A percentile compares a stretch with the other conserved stretches of the same genome.
These are phyloP conservation scores for Hemaris fuciformis DNA, from an alignment of 2,888 invertebrate species.

Conservation along the genomic window DNA sequence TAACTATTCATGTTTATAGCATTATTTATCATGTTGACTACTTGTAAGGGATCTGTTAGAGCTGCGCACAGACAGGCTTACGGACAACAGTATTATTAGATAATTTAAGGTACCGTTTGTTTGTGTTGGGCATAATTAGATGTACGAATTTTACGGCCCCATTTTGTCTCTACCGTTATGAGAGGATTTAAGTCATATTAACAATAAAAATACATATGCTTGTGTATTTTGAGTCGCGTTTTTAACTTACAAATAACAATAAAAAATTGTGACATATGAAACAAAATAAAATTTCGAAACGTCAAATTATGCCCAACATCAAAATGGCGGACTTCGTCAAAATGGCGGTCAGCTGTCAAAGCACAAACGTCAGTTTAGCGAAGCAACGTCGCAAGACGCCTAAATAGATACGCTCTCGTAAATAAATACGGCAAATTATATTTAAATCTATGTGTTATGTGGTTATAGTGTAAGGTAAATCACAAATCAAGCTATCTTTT, in stretches of 20 bases:
- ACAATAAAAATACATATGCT: background rate
- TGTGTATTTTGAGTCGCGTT: background rate
- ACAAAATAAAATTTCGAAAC: background rate
- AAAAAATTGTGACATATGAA: background rate
- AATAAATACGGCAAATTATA: slow-evolving; percentile 4
- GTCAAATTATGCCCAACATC: background rate
- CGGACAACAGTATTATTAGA: slow-evolving; percentile 4
- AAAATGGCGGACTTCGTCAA: slow-evolving; percentile 3
- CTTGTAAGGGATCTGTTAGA: slow-evolving; percentile 67
- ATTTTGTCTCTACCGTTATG: background rate
- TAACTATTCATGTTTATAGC: slow-evolving; percentile 43
- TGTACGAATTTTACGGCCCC: no score
- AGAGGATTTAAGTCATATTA: background rate
- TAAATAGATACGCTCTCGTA: slow-evolving; percentile 5
- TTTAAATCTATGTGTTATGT: slow-evolving; percentile 13
- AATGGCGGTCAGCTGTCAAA: slow-evolving; percentile 5
- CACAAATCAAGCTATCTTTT: slow-evolving; percentile 47
- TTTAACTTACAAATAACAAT: background rate
- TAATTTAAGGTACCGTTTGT: background rate
- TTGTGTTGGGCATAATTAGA: background rate
- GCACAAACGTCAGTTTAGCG: slow-evolving; percentile 9
- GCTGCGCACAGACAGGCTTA: slow-evolving; percentile 43
- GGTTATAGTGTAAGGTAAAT: slow-evolving; percentile 25
- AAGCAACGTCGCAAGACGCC: background rate
- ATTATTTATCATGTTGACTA: slow-evolving; percentile 75